Base-by-base conservation (phyloP, 2,888 invertebrate species). In the Andrena bicolor region DNA sequence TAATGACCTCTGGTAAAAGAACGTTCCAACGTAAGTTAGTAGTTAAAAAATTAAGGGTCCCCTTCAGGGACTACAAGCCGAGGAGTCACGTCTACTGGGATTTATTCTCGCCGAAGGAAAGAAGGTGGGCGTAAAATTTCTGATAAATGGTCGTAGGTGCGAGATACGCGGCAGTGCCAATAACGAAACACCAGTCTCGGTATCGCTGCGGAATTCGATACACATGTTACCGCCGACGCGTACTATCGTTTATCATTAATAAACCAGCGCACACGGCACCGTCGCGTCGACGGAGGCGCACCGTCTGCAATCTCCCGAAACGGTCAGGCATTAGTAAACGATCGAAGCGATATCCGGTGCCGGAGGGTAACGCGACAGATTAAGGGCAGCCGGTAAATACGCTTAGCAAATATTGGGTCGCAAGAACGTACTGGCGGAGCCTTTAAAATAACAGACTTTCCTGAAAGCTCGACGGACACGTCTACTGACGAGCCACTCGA, bases 391-490 rank as follows among this genome's bases (percentile, higher is more conserved):
- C 82, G 68, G 86, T 84, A 91, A 91, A 91, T 81, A 89, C 82
- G 77, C 68, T 86, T 85, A 75, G 88, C 90, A 91, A 91, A 91
- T 91, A 91, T 89, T 88, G 86, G 84, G 85, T 80, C 76, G 85
- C 71, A 49, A 80, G 80, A 60, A 71, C 65, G 64, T 75, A 58
- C 69, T 48, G 76, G 76, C 72, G 64, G 60, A 85, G 88, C 73
- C 83, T 89, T 87, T 87, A 90, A 89, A 89, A 89, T 89, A 89
- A 89, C 89, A 90, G 83, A 86, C 75, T 85, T 86, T 87, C 84
- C 81, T 89, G 80, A 87, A 89, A 89, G 86, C 83, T 65, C 78
- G 81, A 82, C 86, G 73, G 75, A 76, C 82, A 84, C 77, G 81
- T 85, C 74, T 80, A 75, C 72, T 68, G 85, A 77, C 81, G 78